phyloP scores from a whole-genome alignment of 1,140 invertebrate genomes.

The Trachelipus rathkii region DNA sequence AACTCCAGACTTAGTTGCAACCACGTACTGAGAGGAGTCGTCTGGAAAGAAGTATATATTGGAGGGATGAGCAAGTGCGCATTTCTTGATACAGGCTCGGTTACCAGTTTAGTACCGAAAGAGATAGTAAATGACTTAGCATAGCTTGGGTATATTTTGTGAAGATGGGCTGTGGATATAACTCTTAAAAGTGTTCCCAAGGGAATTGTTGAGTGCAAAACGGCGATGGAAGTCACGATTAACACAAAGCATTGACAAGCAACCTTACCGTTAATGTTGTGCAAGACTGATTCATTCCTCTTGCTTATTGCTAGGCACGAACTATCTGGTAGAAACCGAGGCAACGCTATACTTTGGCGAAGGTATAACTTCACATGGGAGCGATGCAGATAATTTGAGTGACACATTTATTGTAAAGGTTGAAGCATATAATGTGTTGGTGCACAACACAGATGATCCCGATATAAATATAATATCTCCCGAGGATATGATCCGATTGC shows the following conservation, averaged over 20 bases:
- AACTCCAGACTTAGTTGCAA: background rate
- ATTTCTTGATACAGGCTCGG: background rate
- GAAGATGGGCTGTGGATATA: background rate
- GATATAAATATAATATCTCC: no score
- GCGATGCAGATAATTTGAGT: no score
- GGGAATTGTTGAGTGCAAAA: background rate
- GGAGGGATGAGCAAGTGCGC: background rate
- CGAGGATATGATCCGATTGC: no score
- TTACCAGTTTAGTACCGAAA: background rate
- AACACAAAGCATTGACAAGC: background rate
- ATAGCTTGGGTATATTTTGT: background rate
- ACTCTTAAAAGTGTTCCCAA: background rate
- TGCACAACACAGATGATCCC: no score
- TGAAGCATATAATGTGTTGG: no score
- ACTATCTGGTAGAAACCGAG: background rate
- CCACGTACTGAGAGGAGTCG: background rate
- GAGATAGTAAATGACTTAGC: background rate
- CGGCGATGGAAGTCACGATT: background rate
- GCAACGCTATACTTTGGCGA: no score
- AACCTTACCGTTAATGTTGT: background rate
- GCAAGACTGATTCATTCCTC: background rate
- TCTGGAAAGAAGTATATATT: background rate
- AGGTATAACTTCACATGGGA: no score
- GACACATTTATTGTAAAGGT: no score
- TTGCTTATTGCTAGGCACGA: background rate